Evolutionary conservation across 2,888 invertebrate genomes (phyloP).

Genomic region (Drosophila picticornis): DNA sequence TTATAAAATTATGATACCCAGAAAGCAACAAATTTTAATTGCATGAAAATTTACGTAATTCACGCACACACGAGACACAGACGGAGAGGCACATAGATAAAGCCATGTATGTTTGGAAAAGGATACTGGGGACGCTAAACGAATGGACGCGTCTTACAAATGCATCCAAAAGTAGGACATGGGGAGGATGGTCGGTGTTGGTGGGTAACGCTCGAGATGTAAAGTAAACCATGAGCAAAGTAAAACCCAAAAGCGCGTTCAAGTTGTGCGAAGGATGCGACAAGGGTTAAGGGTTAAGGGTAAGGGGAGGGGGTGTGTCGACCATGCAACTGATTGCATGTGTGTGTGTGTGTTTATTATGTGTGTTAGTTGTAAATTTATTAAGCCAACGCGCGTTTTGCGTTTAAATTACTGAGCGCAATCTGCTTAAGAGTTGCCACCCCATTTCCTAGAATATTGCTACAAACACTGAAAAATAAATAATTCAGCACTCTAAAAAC

Average conservation of each 20-base stretch:
- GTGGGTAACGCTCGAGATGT: constrained; percentile 8
- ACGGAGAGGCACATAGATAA: constrained; percentile 26
- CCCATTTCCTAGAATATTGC: constrained; percentile 18
- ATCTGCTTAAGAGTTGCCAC: constrained; percentile 69
- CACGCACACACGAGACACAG: constrained; percentile 40
- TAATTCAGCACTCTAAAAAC: no score
- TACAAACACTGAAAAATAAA: not conserved
- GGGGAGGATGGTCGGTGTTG: not conserved
- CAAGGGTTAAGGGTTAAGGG: not conserved
- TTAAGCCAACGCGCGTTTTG: constrained; percentile 74
- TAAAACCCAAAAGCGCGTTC: constrained; percentile 24
- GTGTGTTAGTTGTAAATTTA: constrained; percentile 74
- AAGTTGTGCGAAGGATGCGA: constrained; percentile 13
- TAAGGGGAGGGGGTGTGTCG: not conserved
- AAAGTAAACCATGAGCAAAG: constrained; percentile 9
- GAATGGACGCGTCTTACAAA: constrained; percentile 25
- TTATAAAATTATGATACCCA: constrained; percentile 78
- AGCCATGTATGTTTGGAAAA: not conserved
- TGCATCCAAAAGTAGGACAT: constrained; percentile 18
- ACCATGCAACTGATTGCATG: constrained; percentile 35
- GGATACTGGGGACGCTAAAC: not conserved
- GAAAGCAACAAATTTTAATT: constrained; percentile 80
- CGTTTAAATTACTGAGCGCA: constrained; percentile 73
- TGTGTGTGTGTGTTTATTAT: constrained; percentile 34
- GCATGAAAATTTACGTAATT: constrained; percentile 75